Conservation (phyloP, 2,888 invertebrate genomes). For the Corythucha ciliata region DNA sequence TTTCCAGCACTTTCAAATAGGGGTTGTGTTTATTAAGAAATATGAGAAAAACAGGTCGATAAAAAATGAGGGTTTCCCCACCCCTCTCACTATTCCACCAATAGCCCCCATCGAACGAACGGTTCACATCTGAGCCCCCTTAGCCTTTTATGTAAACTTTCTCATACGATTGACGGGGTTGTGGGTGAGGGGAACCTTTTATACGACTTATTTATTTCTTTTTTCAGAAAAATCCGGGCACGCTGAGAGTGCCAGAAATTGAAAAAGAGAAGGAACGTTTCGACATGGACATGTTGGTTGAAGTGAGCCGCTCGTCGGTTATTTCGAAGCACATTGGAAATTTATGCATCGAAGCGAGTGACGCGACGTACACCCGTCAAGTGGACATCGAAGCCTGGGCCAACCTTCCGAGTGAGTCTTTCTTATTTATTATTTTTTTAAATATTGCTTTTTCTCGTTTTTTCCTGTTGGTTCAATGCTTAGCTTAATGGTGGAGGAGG, state of each 20-base stretch:
- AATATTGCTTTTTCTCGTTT: too few species aligned
- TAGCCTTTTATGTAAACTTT: neutral
- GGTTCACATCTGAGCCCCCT: neutral
- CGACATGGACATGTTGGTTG: conserved; percentile 73
- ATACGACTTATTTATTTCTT: conserved; percentile 1
- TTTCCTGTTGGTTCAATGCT: too few species aligned
- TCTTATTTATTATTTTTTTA: too few species aligned
- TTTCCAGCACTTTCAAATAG: too few species aligned
- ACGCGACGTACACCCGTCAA: conserved; percentile 65
- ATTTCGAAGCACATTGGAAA: conserved; percentile 65
- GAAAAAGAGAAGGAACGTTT: conserved; percentile 75
- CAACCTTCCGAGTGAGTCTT: conserved; percentile 35
- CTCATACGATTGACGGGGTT: too few species aligned
- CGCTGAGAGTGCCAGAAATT: conserved; percentile 81
- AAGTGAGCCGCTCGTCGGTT: conserved; percentile 55
- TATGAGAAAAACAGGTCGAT: too few species aligned
- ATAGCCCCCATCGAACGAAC: neutral
- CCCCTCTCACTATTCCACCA: too few species aligned
- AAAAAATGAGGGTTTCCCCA: too few species aligned
- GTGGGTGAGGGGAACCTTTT: too few species aligned
- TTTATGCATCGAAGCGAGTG: conserved; percentile 67
- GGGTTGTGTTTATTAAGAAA: too few species aligned
- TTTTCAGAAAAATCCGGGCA: conserved; percentile 62
- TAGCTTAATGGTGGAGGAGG: too few species aligned
- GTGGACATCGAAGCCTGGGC: conserved; percentile 73